Evolutionary conservation across 2,888 invertebrate species (phyloP).

Genomic region (Eristalis pertinax): DNA sequence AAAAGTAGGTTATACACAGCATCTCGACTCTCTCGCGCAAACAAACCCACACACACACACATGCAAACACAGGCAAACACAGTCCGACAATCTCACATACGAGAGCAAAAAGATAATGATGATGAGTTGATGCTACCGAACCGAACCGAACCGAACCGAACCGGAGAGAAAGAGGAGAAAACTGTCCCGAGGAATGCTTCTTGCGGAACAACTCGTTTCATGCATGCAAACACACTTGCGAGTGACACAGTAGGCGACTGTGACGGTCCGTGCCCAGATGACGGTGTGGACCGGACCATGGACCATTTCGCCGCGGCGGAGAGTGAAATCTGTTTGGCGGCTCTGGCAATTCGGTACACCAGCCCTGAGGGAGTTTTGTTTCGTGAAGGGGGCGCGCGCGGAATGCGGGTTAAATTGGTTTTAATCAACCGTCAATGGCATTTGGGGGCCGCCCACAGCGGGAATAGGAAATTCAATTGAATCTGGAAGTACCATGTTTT

Average conservation of each 20-base stretch:
- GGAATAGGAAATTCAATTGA: neutral
- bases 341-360: neutral
- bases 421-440: neutral
- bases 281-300: too few relatives aligned
- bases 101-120: neutral
- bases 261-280: neutral
- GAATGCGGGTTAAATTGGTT: neutral
- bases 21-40: neutral
- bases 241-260: too few relatives aligned
- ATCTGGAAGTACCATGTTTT: neutral
- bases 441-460: neutral
- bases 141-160: neutral
- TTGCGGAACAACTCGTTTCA: neutral
- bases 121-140: neutral
- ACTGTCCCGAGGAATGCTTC: neutral
- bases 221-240: too few relatives aligned
- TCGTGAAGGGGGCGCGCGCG: neutral
- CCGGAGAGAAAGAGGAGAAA: neutral
- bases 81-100: too few relatives aligned
- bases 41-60: neutral
- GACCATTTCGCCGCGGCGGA: neutral
- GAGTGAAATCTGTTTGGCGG: neutral
- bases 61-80: too few relatives aligned
- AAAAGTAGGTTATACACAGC: neutral
- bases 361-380: neutral